phyloP scores from a whole-genome alignment of 2,797 vertebrate species.

The Crocodylus rhombifer region DNA sequence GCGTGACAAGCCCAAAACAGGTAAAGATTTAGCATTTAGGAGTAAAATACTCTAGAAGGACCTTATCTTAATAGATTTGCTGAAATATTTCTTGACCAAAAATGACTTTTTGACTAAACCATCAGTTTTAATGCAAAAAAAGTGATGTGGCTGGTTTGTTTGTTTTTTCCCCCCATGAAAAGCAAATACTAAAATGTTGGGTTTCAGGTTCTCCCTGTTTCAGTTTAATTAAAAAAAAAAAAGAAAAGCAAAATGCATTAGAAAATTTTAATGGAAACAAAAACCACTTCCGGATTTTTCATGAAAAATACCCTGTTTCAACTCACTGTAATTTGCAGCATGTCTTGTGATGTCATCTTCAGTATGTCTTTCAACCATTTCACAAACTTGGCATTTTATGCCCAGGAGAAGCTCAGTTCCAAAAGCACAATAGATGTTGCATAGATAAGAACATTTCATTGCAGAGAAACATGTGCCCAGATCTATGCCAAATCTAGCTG shows the following conservation, averaged over 20 bases:
- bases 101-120: neutral
- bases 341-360: conserved; percentile 44
- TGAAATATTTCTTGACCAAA: neutral
- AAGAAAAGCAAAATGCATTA: neutral
- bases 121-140: neutral
- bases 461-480: neutral
- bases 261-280: neutral
- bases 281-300: neutral
- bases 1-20: conserved; percentile 93
- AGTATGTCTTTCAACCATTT: neutral
- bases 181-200: neutral
- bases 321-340: neutral
- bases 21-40: conserved; percentile 70
- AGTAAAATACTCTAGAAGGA: neutral
- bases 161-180: neutral
- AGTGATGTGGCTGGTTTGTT: neutral
- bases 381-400: conserved; percentile 45
- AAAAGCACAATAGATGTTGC: conserved; percentile 34
- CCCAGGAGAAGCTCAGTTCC: conserved; percentile 27
- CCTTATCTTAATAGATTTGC: neutral
- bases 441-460: neutral
- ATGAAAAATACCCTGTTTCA: conserved; percentile 10
- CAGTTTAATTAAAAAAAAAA: neutral
- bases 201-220: neutral
- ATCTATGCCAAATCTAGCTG: neutral